Evolutionary conservation across 1,140 invertebrate species (phyloP), one percentile per base, ranked within the genome.

Genomic region (Muscidifurax raptorellus): DNA sequence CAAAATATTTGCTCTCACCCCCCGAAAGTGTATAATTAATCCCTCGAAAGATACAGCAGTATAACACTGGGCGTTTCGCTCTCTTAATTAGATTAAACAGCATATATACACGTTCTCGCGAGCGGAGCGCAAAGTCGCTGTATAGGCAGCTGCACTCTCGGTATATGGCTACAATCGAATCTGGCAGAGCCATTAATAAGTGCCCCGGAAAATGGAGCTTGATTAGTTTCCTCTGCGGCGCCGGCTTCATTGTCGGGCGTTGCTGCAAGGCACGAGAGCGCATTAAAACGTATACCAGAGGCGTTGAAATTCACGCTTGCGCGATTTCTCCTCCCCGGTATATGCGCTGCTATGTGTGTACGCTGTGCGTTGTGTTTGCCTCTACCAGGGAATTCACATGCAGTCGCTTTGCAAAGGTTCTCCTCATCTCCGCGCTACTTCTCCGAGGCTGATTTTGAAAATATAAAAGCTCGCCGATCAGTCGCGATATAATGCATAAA

Each of bases 121-220:
- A n/a, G 36, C 3, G 36, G 3, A 5, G 52, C 52, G 22, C 22
- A 59, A 59, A 22, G 22, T 59, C 52, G 52, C 18, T 59, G 52
- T 18, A 47, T 3, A 15, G 52, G 22, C 18, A 18, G 52, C 52
- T 59, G 52, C 15, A 22, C 18, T n/a, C 18, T 59, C 52, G 7
- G 52, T n/a, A n/a, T n/a, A n/a, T 7, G 52, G 52, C 71, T 40
- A 32, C 32, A 74, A 74, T 74, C 32, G 71, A 74, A 74, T 74
- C 71, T 74, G 22, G 71, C 67, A 69, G 28, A 9, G 2, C 67
- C 67, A 69, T 69, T 69, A 69, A 69, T 69, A 69, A 74, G 0
- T 40, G 28, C 71, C 22, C 32, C 32, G 71, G 71, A 69, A 74
- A 40, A 30, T 32, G 22, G 32, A 40, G 71, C 71, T 74, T 74